phyloP scores from a whole-genome alignment of 2,113 vertebrate species.

The Grammomys surdaster region DNA sequence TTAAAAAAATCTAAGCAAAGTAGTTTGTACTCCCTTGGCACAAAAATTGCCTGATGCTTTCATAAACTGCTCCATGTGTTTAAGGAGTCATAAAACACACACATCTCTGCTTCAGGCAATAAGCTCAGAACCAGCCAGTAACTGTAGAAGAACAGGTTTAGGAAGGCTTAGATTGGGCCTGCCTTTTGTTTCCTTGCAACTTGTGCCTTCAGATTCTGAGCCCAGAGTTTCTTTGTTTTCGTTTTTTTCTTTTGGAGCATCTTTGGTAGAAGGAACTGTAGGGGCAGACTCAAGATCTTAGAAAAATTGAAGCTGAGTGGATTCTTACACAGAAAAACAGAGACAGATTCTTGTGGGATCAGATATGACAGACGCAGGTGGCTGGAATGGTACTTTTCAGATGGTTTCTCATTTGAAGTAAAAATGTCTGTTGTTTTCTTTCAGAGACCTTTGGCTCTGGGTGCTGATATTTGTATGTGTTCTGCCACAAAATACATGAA shows the following conservation, averaged over 20 bases:
- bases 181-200: neutral
- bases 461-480: conserved; percentile 96
- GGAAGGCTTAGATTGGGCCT: neutral
- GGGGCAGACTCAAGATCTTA: neutral
- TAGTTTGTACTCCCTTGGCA: neutral
- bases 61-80: neutral
- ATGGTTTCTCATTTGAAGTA: conserved; percentile 34
- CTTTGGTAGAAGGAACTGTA: neutral
- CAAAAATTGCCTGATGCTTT: neutral
- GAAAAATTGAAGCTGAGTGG: neutral
- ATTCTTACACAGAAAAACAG: conserved; percentile 6
- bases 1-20: conserved; percentile 40
- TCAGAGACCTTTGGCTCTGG: conserved; percentile 95
- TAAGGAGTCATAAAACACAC: neutral
- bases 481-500: conserved; percentile 99
- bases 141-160: neutral
- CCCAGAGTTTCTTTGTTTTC: neutral
- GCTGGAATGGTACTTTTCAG: neutral
- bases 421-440: conserved; percentile 65
- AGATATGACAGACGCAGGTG: neutral
- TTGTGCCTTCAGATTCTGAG: neutral
- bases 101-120: neutral
- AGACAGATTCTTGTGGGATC: neutral
- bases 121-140: neutral
- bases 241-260: conserved; percentile 18